Evolutionary conservation across 37 sponge, comb jelly and placozoan species (phyloP), one percentile per base, ranked within the genome.

Genomic region (Amphimedon queenslandica): DNA sequence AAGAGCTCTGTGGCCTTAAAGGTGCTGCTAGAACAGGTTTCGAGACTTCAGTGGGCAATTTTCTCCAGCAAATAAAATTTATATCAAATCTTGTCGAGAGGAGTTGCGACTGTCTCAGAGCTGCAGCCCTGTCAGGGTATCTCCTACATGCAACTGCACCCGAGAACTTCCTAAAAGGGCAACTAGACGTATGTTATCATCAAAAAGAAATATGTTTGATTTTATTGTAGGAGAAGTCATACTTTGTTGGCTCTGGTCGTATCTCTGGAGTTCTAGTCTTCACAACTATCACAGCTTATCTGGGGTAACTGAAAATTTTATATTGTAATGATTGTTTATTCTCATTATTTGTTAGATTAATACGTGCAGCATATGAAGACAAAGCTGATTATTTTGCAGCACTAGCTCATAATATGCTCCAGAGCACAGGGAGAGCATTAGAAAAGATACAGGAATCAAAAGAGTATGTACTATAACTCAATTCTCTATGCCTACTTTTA

Each of bases 291-390:
- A 83, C 90, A 0, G 90, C 84, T 29, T 75, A 77, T 43, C 64
- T 89, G 43, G 90, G 90, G 71, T 80, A 58, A 53, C 61, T 34
- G 21, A 8, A 3, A 34, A n/a, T 42, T 4, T 58, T 1, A 23
- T 37, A 2, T 27, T 1, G 24, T 3, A 55, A 31, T 72, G 41
- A 35, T 67, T 13, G 6, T 40, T 1, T 42, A 25, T 2, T 72
- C 18, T 31, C 47, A 47, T 69, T 25, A 4, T 72, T 31, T 2
- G 2, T 23, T 35, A 72, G 72, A 33, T 66, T 89, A 5, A 57
- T 89, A 29, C 79, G 90, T 57, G 90, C 84, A n/a, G 84, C 80
- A 40, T 89, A 89, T 40, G 84, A 89, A 29, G 84, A 89, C 43
- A 89, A 89, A 71, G 25, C 37, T 37, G 90, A 89, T 25, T 84